Percentiles rank a stretch among this genome's conserved stretches.
Evolutionary conservation across 2,888 invertebrate species (phyloP).

Genomic region (Meandrusa payeni): DNA sequence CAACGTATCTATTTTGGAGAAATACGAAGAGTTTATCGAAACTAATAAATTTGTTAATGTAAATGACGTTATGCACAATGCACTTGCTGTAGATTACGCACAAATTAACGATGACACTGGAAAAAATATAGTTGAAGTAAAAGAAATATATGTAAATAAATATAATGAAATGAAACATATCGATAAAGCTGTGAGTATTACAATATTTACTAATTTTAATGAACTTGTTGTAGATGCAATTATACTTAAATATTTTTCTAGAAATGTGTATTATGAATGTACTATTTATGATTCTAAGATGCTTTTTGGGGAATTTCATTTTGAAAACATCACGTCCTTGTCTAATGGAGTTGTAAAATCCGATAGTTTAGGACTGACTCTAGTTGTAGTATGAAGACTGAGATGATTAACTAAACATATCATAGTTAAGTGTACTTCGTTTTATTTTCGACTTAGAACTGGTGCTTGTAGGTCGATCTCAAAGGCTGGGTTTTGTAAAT

Average conservation of each 20-base stretch:
- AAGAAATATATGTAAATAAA: conserved; percentile 61
- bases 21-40: conserved; percentile 67
- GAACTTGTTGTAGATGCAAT: conserved; percentile 73
- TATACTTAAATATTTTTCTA: conserved; percentile 80
- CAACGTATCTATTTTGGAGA: conserved; percentile 69
- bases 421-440: conserved; percentile 72
- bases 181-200: conserved; percentile 79
- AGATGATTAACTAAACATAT: conserved; percentile 75
- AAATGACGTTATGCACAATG: conserved; percentile 61
- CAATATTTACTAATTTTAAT: conserved; percentile 77
- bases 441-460: conserved; percentile 77
- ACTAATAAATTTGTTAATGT: conserved; percentile 52
- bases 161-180: conserved; percentile 74
- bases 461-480: conserved; percentile 80
- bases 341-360: conserved; percentile 77
- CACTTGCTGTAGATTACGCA: conserved; percentile 73
- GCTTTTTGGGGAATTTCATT: conserved; percentile 72
- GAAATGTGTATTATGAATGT: conserved; percentile 75
- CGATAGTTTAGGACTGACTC: conserved; percentile 77
- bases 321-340: conserved; percentile 77
- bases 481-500: conserved; percentile 80
- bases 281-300: conserved; percentile 60
- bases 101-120: conserved; percentile 56
- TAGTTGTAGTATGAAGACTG: conserved; percentile 80
- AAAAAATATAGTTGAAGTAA: conserved; percentile 52